Conservation (phyloP, 2,888 invertebrate species). For the Hydropsyche betteni region DNA sequence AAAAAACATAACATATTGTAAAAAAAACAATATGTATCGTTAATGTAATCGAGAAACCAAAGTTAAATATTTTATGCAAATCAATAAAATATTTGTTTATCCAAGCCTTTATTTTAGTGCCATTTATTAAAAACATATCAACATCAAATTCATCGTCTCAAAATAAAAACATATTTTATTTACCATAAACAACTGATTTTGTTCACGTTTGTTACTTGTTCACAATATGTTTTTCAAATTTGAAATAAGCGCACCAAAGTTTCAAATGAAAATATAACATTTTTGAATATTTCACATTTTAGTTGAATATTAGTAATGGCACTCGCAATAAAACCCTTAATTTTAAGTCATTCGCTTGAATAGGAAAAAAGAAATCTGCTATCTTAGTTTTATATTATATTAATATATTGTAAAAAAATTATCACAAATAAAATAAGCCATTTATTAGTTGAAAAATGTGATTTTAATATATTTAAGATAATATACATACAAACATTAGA, state of each 20-base stretch:
- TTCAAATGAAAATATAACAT: background rate
- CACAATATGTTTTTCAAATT: background rate
- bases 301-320: slow-evolving; percentile 9
- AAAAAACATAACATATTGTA: too few species aligned
- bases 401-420: slow-evolving; percentile 3
- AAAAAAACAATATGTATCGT: too few species aligned
- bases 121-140: too few species aligned
- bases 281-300: slow-evolving; percentile 2
- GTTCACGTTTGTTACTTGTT: background rate
- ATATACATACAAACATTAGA: background rate
- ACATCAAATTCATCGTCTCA: background rate
- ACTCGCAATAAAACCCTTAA: slow-evolving; percentile 22
- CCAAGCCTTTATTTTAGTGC: too few species aligned
- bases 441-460: too few species aligned
- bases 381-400: slow-evolving; percentile 17
- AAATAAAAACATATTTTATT: background rate
- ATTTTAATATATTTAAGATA: too few species aligned
- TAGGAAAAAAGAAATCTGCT: background rate
- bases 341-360: slow-evolving; percentile 15
- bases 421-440: background rate
- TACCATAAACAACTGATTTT: background rate
- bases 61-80: too few species aligned
- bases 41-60: too few species aligned
- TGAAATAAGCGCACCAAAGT: too few species aligned
- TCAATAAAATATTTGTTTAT: too few species aligned